Evolutionary conservation across 2,797 vertebrate genomes (phyloP).

Genomic region (Delichon dasypus): DNA sequence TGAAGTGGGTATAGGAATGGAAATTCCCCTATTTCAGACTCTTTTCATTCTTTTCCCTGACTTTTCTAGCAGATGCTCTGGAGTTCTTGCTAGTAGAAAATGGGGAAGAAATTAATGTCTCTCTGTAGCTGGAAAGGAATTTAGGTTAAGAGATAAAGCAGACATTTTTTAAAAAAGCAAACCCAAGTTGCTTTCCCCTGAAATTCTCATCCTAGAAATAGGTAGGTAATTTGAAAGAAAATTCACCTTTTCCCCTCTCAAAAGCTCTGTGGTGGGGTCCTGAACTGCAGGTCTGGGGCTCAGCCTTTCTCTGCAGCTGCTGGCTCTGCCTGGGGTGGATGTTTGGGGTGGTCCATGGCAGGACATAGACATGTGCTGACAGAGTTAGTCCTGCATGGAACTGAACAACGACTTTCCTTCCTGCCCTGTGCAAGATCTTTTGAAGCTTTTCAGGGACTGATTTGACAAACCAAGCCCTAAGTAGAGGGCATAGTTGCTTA

Average conservation of each 20-base stretch:
- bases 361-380: not conserved
- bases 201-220: not conserved
- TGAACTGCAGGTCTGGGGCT: too few relatives aligned
- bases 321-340: not conserved
- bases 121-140: not conserved
- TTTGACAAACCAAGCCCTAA: not conserved
- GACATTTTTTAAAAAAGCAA: not conserved
- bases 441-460: not conserved
- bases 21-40: not conserved
- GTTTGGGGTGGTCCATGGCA: fast-evolving
- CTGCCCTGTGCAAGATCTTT: not conserved
- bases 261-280: not conserved
- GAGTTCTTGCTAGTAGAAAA: not conserved
- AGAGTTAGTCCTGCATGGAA: not conserved
- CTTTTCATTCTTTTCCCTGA: not conserved
- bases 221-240: not conserved
- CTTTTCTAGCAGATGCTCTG: not conserved
- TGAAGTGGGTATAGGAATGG: not conserved
- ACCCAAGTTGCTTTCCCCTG: not conserved
- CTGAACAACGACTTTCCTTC: not conserved
- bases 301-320: fast-evolving
- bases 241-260: not conserved
- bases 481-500: not conserved
- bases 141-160: not conserved
- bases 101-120: not conserved